Evolutionary conservation across 2,113 vertebrate species (phyloP).

Genomic region (Myrmecobius fasciatus): DNA sequence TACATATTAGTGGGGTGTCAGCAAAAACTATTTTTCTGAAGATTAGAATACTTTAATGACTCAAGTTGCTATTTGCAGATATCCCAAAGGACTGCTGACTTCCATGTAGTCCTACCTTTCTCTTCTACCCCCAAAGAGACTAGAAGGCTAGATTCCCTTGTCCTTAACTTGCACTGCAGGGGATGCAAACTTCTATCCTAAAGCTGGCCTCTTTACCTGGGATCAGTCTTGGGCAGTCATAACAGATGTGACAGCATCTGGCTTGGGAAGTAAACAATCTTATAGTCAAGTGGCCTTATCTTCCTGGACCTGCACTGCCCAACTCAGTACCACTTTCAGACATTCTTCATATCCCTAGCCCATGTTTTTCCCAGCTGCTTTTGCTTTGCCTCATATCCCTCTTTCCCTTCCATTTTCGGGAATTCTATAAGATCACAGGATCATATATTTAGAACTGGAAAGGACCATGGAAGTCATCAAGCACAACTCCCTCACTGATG

Average conservation of each 20-base stretch:
- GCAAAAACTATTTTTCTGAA: neutral
- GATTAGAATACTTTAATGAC: constrained; percentile 3
- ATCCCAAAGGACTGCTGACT: constrained; percentile 13
- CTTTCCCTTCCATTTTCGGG: neutral
- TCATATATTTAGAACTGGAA: neutral
- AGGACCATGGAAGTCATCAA: neutral
- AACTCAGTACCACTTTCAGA: neutral
- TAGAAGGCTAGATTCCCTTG: neutral
- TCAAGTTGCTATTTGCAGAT: neutral
- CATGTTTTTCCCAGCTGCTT: neutral
- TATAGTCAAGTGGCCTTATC: neutral
- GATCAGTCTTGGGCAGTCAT: neutral
- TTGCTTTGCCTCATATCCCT: neutral
- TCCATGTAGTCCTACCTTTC: neutral
- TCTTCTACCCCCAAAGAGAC: neutral
- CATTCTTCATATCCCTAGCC: neutral
- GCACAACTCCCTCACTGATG: neutral
- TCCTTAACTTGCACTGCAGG: neutral
- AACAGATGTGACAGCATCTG: neutral
- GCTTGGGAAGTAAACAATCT: neutral
- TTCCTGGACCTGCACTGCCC: neutral
- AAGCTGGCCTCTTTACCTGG: constrained; percentile 1
- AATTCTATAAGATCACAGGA: neutral
- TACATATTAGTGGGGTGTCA: neutral
- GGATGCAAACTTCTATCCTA: neutral